Evolutionary conservation across 2,113 vertebrate species (phyloP).

Genomic region (Cynopterus brachyotis): DNA sequence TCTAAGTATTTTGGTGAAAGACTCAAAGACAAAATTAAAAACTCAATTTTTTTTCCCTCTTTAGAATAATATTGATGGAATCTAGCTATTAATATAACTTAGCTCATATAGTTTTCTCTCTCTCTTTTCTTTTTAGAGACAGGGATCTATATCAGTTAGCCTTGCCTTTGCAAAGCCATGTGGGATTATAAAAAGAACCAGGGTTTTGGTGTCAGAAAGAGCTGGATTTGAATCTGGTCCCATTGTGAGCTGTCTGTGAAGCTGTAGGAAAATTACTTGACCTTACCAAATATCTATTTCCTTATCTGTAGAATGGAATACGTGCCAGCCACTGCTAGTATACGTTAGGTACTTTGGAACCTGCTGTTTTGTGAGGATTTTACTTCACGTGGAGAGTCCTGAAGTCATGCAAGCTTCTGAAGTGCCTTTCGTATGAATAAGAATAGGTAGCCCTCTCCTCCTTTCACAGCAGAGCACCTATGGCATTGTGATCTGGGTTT

Average conservation of each 20-base stretch:
- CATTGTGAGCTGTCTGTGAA: not conserved
- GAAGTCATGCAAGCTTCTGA: not conserved
- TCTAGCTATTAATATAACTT: not conserved
- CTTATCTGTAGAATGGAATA: not conserved
- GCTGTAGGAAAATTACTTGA: not conserved
- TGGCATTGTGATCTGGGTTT: not conserved
- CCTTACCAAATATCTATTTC: not conserved
- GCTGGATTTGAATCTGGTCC: not conserved
- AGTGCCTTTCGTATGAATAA: not conserved
- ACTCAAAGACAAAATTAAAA: not conserved
- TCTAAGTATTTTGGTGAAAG: not conserved
- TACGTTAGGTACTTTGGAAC: not conserved
- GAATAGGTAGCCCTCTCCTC: not conserved
- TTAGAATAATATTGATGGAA: not conserved
- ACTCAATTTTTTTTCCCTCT: not conserved
- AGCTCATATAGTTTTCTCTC: not conserved
- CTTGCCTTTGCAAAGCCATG: not conserved
- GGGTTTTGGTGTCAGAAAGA: not conserved
- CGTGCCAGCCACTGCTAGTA: not conserved
- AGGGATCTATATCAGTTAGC: not conserved
- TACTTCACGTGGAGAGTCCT: not conserved
- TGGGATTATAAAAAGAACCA: not conserved
- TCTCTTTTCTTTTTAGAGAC: not conserved
- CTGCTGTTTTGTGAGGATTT: not conserved
- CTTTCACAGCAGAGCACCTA: rapidly evolving